Percentiles rank a stretch among this genome's conserved stretches.
phyloP scores from a whole-genome alignment of 1,140 invertebrate species.

The Drosophila ananassae region DNA sequence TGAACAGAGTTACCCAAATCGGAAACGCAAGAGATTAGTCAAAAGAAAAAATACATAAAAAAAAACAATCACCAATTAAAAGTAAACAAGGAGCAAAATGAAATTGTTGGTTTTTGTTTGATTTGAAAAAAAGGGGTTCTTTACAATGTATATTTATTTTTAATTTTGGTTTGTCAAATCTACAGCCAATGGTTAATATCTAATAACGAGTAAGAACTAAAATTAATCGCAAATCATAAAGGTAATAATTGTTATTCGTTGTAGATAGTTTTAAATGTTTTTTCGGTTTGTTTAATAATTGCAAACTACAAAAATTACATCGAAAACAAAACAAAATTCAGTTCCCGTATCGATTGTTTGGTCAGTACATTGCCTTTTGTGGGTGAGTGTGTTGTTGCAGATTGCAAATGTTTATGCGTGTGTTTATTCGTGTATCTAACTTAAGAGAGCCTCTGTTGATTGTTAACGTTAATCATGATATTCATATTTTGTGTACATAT shows the following conservation, averaged over 20 bases:
- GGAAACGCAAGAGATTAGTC: slow-evolving; percentile 73
- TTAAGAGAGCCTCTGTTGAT: slow-evolving; percentile 80
- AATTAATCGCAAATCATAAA: slow-evolving; percentile 67
- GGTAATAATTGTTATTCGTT: slow-evolving; percentile 62
- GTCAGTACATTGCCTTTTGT: slow-evolving; percentile 46
- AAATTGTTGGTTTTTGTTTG: slow-evolving; percentile 48
- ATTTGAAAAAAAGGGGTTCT: slow-evolving; percentile 23
- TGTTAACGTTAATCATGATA: slow-evolving; percentile 53
- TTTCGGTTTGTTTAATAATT: slow-evolving; percentile 43
- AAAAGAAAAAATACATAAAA: slow-evolving; percentile 43
- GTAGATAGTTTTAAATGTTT: slow-evolving; percentile 34
- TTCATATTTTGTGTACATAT: slow-evolving; percentile 30
- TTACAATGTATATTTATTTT: slow-evolving; percentile 12
- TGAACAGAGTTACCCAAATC: slow-evolving; percentile 62
- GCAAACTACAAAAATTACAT: slow-evolving; percentile 73
- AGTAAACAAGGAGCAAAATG: slow-evolving; percentile 56
- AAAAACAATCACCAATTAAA: slow-evolving; percentile 75
- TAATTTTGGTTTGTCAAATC: slow-evolving; percentile 61
- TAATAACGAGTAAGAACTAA: slow-evolving; percentile 65
- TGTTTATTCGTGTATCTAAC: slow-evolving; percentile 58
- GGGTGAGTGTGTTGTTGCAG: slow-evolving; percentile 52
- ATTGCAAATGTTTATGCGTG: slow-evolving; percentile 30
- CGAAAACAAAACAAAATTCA: slow-evolving; percentile 79
- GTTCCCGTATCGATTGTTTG: slow-evolving; percentile 53
- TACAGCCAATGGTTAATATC: slow-evolving; percentile 82